These are phyloP conservation scores for Zeuzera pyrina DNA, from an alignment of 2,888 invertebrate genomes.

Conservation along the genomic window DNA sequence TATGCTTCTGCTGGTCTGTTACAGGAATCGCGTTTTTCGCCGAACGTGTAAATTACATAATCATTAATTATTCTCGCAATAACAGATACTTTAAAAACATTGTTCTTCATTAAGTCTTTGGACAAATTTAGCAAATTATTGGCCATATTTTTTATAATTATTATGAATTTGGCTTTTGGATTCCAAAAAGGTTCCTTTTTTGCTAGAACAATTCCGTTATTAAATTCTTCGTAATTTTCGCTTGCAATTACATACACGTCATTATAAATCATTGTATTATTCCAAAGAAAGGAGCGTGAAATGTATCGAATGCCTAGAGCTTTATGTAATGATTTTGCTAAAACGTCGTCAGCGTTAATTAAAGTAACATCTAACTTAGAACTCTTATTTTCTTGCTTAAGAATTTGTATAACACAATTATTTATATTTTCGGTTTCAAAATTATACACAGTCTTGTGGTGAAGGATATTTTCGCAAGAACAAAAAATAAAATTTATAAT, in stretches of 20 bases:
- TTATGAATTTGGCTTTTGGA: slow-evolving; percentile 26
- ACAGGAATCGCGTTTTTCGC: not conserved
- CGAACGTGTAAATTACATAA: slow-evolving; percentile 1
- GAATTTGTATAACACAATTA: not conserved
- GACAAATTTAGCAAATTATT: slow-evolving; percentile 15
- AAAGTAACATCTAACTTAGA: slow-evolving; percentile 19
- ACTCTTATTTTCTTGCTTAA: not conserved
- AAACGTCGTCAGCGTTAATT: slow-evolving; percentile 18
- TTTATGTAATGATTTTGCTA: slow-evolving; percentile 19
- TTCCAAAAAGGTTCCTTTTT: slow-evolving; percentile 25
- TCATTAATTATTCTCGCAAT: slow-evolving; percentile 12
- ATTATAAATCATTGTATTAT: slow-evolving; percentile 14
- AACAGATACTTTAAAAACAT: slow-evolving; percentile 18
- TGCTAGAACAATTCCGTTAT: slow-evolving; percentile 15
- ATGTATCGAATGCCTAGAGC: slow-evolving; percentile 18
- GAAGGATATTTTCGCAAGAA: not conserved
- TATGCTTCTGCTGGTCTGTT: not conserved
- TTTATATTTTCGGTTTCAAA: not conserved
- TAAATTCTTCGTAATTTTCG: slow-evolving; percentile 20
- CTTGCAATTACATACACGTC: slow-evolving; percentile 22
- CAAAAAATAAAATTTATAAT: too few relatives aligned
- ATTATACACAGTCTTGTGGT: not conserved
- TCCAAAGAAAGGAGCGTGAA: slow-evolving; percentile 19
- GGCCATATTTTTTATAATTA: slow-evolving; percentile 19
- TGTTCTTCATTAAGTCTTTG: slow-evolving; percentile 18